phyloP scores from a whole-genome alignment of 2,888 invertebrate genomes.

The Sthenelais limicola region DNA sequence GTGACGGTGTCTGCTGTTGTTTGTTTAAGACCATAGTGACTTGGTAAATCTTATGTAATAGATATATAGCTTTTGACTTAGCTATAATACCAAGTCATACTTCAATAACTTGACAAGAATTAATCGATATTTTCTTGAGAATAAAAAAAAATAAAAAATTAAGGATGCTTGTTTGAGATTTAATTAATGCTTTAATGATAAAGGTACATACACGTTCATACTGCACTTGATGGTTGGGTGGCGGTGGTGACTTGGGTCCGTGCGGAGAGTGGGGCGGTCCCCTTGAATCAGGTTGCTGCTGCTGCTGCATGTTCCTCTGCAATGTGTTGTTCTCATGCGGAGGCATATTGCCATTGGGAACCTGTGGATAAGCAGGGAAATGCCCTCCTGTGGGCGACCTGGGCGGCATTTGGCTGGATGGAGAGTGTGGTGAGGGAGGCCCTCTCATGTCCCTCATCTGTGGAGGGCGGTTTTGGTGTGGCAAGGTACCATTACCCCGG shows the following conservation, averaged over 20 bases:
- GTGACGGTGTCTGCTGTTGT: no score
- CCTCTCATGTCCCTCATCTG: not conserved
- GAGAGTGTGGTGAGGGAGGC: slow-evolving; percentile 28
- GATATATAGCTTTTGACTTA: no score
- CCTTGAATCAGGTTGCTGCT: not conserved
- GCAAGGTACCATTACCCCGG: slow-evolving; percentile 37
- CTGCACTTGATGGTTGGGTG: slow-evolving; percentile 24
- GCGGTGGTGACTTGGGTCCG: slow-evolving; percentile 5
- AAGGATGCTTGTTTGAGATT: not conserved
- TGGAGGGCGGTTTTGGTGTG: slow-evolving; percentile 1
- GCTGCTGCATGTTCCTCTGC: slow-evolving; percentile 25
- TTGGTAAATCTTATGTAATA: no score
- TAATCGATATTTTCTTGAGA: no score
- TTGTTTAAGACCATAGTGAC: no score
- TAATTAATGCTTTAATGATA: no score
- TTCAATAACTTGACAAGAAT: no score
- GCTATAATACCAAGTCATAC: no score
- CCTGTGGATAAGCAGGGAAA: slow-evolving; percentile 39
- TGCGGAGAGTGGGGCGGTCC: slow-evolving; percentile 2
- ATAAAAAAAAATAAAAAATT: not conserved
- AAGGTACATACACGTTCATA: slow-evolving; percentile 47
- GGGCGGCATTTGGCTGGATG: slow-evolving; percentile 28
- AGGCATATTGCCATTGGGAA: slow-evolving; percentile 27
- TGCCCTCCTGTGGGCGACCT: slow-evolving; percentile 45
- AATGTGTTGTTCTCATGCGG: slow-evolving; percentile 1